Evolutionary conservation across 2,888 invertebrate species (phyloP).

Genomic region (Pegoplata infirma): DNA sequence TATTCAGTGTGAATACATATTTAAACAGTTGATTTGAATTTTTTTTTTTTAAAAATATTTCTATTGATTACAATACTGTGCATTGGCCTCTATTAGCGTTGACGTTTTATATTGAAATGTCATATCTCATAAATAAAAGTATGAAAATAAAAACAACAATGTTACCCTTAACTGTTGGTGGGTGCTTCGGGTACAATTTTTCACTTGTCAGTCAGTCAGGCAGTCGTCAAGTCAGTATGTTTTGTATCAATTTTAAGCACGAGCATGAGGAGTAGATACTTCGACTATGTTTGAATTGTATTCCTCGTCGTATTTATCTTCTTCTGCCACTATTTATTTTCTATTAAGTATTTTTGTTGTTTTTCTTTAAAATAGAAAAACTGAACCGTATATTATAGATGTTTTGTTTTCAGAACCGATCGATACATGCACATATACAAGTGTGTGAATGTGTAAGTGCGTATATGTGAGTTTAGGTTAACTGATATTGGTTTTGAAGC

Average conservation of each 20-base stretch:
- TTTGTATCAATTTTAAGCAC: background rate
- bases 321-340: constrained; percentile 51
- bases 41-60: background rate
- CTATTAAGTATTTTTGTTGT: constrained; percentile 29
- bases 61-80: constrained; percentile 1
- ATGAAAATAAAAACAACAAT: background rate
- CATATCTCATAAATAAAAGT: background rate
- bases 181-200: constrained; percentile 10
- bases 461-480: constrained; percentile 43
- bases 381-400: constrained; percentile 37
- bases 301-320: constrained; percentile 27
- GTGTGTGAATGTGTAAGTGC: background rate
- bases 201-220: constrained; percentile 16
- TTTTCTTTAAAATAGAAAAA: constrained; percentile 40
- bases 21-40: constrained; percentile 11
- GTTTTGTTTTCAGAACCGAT: constrained; percentile 39
- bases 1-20: background rate
- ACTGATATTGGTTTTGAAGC: constrained; percentile 67
- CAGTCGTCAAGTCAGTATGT: background rate
- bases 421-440: constrained; percentile 31
- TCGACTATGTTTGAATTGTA: constrained; percentile 24
- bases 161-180: constrained; percentile 6
- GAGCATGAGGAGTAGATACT: background rate
- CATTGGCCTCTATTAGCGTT: background rate
- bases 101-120: background rate